Percentiles rank a stretch among this genome's conserved stretches.
phyloP scores from a whole-genome alignment of 2,797 vertebrate species.

The Helicolenus hilgendorfi region DNA sequence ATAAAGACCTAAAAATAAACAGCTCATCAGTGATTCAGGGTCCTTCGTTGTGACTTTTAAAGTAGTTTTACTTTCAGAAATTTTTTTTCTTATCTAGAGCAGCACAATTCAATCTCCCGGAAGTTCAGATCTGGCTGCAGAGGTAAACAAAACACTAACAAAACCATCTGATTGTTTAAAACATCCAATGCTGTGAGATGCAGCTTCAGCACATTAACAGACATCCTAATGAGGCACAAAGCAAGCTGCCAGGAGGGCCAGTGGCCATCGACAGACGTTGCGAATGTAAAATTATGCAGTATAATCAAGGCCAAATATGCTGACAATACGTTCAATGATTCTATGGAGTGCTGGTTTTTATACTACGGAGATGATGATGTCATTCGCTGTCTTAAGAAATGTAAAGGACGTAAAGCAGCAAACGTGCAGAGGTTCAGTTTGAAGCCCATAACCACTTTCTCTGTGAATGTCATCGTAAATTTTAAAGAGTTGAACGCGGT shows the following conservation, averaged over 20 bases:
- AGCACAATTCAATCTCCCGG: constrained; percentile 2
- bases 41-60: constrained; percentile 3
- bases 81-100: neutral
- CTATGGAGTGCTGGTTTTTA: constrained; percentile 52
- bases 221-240: constrained; percentile 63
- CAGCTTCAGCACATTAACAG: neutral
- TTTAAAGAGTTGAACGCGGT: constrained; percentile 43
- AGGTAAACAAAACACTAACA: neutral
- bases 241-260: constrained; percentile 17
- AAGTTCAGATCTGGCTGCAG: constrained; percentile 11
- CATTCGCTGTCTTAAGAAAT: neutral
- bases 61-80: neutral
- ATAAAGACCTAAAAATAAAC: constrained; percentile 18
- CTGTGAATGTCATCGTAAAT: constrained; percentile 71
- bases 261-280: neutral
- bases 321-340: neutral
- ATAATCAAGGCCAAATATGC: constrained; percentile 29
- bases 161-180: constrained; percentile 22
- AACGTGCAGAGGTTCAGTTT: neutral
- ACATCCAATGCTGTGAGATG: constrained; percentile 24
- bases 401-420: constrained; percentile 19
- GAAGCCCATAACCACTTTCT: constrained; percentile 45
- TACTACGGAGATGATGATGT: neutral
- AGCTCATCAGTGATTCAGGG: neutral
- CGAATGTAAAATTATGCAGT: neutral